Conservation (phyloP, 1,140 invertebrate species). For the Pantala flavescens region DNA sequence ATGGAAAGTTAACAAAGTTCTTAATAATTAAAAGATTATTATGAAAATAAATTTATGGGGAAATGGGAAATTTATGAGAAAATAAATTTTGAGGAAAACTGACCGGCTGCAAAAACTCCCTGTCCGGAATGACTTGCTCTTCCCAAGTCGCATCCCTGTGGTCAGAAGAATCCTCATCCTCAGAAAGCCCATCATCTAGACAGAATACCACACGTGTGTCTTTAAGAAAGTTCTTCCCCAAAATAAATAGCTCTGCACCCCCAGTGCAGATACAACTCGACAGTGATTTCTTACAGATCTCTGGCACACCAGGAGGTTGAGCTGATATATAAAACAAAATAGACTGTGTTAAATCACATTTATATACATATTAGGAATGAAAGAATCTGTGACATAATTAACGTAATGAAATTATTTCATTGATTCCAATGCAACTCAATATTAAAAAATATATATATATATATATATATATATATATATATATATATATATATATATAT, state of each 20-base stretch:
- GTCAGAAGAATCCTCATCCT: conserved; percentile 32
- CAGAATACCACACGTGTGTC: conserved; percentile 84
- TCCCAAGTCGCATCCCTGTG: conserved; percentile 50
- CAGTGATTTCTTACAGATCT: conserved; percentile 88
- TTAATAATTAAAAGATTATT: no score
- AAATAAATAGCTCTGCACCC: conserved; percentile 82
- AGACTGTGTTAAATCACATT: no score
- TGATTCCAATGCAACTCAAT: background rate
- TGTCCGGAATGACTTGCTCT: conserved; percentile 63
- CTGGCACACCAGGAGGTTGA: conserved; percentile 89
- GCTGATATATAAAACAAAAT: no score
- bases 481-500: no score
- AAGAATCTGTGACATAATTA: background rate
- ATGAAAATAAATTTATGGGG: no score
- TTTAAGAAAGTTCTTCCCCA: conserved; percentile 95
- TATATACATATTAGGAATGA: no score
- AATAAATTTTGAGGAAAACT: no score
- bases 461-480: no score
- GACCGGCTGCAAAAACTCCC: conserved; percentile 73
- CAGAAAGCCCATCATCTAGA: conserved; percentile 32
- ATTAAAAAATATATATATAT: no score
- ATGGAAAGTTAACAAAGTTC: no score
- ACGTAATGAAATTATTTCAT: no score
- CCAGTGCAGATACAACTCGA: conserved; percentile 66
- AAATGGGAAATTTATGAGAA: no score